Percentiles rank a stretch among this genome's conserved stretches.
phyloP scores from a whole-genome alignment of 2,888 invertebrate genomes.

The Mayetiola destructor region DNA sequence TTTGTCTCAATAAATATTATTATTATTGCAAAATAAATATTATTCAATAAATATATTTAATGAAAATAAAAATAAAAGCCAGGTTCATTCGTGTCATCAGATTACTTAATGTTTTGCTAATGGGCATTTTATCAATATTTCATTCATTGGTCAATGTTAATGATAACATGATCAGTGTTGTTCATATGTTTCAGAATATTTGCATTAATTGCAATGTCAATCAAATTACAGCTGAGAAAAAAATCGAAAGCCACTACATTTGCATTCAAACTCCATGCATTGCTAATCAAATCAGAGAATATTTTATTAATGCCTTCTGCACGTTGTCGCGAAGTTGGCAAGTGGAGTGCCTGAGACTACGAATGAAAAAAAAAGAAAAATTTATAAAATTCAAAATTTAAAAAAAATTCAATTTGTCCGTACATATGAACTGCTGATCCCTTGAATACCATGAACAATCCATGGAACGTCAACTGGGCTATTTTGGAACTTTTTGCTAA shows the following conservation, averaged over 20 bases:
- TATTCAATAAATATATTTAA: too few species aligned
- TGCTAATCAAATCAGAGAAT: slow-evolving; percentile 50
- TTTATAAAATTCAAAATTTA: not conserved
- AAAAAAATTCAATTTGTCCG: slow-evolving; percentile 3
- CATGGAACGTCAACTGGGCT: slow-evolving; percentile 30
- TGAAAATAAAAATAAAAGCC: too few species aligned
- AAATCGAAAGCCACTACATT: slow-evolving; percentile 63
- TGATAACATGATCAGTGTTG: slow-evolving; percentile 23
- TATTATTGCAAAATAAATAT: too few species aligned
- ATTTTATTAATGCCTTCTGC: slow-evolving; percentile 42
- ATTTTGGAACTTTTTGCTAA: slow-evolving; percentile 26
- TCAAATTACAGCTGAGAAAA: slow-evolving; percentile 54
- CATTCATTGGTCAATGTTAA: not conserved
- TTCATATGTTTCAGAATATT: slow-evolving; percentile 32
- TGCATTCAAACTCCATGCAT: slow-evolving; percentile 49
- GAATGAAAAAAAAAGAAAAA: not conserved
- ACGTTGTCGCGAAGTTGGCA: slow-evolving; percentile 26
- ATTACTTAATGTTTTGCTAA: too few species aligned
- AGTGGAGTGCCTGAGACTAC: not conserved
- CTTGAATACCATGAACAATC: slow-evolving; percentile 29
- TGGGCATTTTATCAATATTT: too few species aligned
- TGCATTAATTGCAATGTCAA: slow-evolving; percentile 47
- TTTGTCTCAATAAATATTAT: too few species aligned
- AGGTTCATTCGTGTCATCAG: too few species aligned
- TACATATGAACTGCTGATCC: slow-evolving; percentile 29